Percentiles rank a stretch among this genome's conserved stretches.
Conservation (phyloP, 2,797 vertebrate genomes). For the Hyperoplus immaculatus region DNA sequence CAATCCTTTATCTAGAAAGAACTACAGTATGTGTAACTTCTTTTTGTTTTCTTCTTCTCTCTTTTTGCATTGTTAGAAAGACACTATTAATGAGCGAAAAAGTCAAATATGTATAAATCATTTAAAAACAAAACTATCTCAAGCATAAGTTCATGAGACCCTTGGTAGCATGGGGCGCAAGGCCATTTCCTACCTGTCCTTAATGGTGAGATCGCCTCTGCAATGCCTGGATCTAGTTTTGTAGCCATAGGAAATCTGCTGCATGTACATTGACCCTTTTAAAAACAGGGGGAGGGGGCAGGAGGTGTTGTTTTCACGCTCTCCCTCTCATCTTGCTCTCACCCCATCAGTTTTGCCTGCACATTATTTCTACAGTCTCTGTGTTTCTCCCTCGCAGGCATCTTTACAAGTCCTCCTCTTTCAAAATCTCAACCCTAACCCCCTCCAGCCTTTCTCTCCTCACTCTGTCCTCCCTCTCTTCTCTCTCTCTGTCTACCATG, state of each 20-base stretch:
- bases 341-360: constrained; percentile 57
- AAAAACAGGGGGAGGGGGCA: not conserved
- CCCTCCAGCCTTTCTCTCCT: constrained; percentile 62
- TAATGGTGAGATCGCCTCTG: too few relatives aligned
- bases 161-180: too few relatives aligned
- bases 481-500: constrained; percentile 79
- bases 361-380: constrained; percentile 59
- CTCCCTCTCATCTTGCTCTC: constrained; percentile 53
- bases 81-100: too few relatives aligned
- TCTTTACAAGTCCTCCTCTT: constrained; percentile 77
- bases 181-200: too few relatives aligned
- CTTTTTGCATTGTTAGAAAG: too few relatives aligned
- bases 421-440: constrained; percentile 74
- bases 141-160: too few relatives aligned
- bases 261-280: constrained; percentile 21
- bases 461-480: constrained; percentile 59
- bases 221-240: constrained; percentile 46
- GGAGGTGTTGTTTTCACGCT: constrained; percentile 40
- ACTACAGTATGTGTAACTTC: too few relatives aligned
- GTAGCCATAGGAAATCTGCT: constrained; percentile 51
- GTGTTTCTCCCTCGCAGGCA: constrained; percentile 60
- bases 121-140: too few relatives aligned
- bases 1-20: too few relatives aligned
- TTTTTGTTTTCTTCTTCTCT: too few relatives aligned
- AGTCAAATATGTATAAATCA: too few relatives aligned